Base-by-base conservation (phyloP, 2,113 vertebrate species). In the Enhydra lutris region DNA sequence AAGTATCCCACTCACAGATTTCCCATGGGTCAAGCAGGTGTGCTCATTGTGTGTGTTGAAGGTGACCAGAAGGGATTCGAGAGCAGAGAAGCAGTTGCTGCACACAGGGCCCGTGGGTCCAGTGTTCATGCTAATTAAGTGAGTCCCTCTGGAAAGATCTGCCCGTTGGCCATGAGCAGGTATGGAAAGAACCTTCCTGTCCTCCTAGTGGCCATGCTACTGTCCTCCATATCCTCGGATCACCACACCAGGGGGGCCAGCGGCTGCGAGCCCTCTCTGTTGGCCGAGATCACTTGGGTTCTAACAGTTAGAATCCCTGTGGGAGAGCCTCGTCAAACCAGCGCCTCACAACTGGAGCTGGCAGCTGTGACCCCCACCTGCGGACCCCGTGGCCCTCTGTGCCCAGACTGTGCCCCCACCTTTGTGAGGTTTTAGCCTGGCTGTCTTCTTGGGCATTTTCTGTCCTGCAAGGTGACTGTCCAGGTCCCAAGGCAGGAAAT, bases 401-500 rank as follows among this genome's bases (percentile, higher is more conserved):
- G 74, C 14, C 26, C 31, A 47, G 3, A 2, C 3, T 0, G 24
- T 4, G 0, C 17, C 39, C 20, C 20, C n/a, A 6, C 18, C 9
- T 34, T 24, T 14, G 2, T 6, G 45, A 7, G 7, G 59, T 34
- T 23, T 31, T 17, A 23, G 29, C 67, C 11, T 26, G 2, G 45
- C 91, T 94, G 94, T 76, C 85, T 42, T 45, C 89, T 78, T 82
- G 80, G 95, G 26, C 61, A 18, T 69, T 85, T 34, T 93, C 97
- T 98, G 93, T 83, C 94, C 80, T 91, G 79, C 87, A 88, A 4
- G 69, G 97, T 36, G 63, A 69, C 63, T 1, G 1, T 52, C 61
- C 36, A 21, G 0, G 57, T 78, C 90, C 83, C 96, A 69, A 92
- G 89, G 63, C 94, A 97, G 91, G 97, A 98, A 97, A 97, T 97